Evolutionary conservation across 2,797 vertebrate species (phyloP).

Genomic region (Anguilla marmorata): DNA sequence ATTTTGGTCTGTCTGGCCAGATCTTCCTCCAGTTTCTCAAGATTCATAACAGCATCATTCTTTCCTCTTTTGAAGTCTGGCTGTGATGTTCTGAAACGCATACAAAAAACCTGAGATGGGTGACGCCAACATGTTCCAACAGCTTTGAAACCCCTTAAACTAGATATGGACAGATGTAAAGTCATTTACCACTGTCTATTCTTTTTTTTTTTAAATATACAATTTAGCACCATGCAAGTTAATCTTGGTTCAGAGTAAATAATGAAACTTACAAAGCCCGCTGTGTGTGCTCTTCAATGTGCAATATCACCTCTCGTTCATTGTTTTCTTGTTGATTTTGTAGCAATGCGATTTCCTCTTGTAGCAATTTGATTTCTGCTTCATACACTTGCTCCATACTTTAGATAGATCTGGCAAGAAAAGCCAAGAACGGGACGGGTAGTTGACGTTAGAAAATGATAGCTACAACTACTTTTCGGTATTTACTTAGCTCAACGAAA

Average conservation of each 20-base stretch:
- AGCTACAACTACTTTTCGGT: background rate
- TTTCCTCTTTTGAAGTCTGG: constrained; percentile 25
- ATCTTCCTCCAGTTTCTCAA: constrained; percentile 72
- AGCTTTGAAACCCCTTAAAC: background rate
- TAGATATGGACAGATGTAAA: background rate
- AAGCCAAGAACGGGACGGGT: background rate
- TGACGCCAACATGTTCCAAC: background rate
- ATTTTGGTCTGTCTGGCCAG: constrained; percentile 71
- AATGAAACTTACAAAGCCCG: constrained; percentile 65
- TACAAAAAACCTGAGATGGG: background rate
- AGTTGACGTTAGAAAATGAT: background rate
- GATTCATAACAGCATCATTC: constrained; percentile 50
- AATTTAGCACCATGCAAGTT: background rate
- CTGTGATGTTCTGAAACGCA: constrained; percentile 56
- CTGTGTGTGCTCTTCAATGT: constrained; percentile 61
- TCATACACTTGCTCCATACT: constrained; percentile 60
- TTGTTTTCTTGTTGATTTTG: constrained; percentile 58
- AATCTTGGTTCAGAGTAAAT: background rate
- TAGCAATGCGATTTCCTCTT: constrained; percentile 70
- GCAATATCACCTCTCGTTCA: constrained; percentile 49
- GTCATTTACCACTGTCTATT: background rate
- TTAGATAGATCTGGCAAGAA: background rate
- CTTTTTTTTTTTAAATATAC: background rate
- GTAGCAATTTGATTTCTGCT: constrained; percentile 68
- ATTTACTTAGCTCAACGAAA: background rate